Evolutionary conservation across 2,113 vertebrate species (phyloP), one percentile per base, ranked within the genome.

Genomic region (Melanocharis versteri): DNA sequence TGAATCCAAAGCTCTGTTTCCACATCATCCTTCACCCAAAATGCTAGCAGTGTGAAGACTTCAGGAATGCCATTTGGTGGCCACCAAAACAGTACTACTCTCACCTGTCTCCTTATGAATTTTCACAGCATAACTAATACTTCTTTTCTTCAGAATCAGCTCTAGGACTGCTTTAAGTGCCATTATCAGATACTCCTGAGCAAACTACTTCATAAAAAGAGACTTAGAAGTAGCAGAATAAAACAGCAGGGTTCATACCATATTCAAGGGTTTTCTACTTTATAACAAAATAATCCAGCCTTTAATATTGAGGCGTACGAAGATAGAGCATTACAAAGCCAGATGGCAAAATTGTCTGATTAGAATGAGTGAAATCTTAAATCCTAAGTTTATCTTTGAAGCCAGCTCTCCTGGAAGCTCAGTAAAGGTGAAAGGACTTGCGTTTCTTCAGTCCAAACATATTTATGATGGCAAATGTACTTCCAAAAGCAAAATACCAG

Each of bases 401-500:
- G 69, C 47, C 28, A 89, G 13, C 40, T 86, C 85, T 90, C 47
- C 68, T 93, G 82, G 47, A 91, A 39, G 9, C 47, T 80, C 66
- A 37, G 39, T 33, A 83, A 90, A 96, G 88, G 92, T 95, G 76
- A 95, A 94, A 92, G 68, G 44, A 64, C 86, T 92, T 77, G 28
- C 75, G 40, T 21, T 89, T 92, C 93, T 92, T 86, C n/a, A 40
- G 82, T 84, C 71, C 64, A 90, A 73, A 81, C 9, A 4, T 73
- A 77, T 95, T 96, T 96, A 37, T 93, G 83, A 90, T 92, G 92
- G 79, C 79, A 95, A 90, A 65, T n/a, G 23, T 58, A 75, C 48
- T 94, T 95, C 64, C 88, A 93, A 92, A 64, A 93, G 64, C 6
- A 6, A 90, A 96, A 97, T 94, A 93, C 80, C 80, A 89, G 30